Evolutionary conservation across 2,113 vertebrate species (phyloP).

Genomic region (Lycocorax pyrrhopterus): DNA sequence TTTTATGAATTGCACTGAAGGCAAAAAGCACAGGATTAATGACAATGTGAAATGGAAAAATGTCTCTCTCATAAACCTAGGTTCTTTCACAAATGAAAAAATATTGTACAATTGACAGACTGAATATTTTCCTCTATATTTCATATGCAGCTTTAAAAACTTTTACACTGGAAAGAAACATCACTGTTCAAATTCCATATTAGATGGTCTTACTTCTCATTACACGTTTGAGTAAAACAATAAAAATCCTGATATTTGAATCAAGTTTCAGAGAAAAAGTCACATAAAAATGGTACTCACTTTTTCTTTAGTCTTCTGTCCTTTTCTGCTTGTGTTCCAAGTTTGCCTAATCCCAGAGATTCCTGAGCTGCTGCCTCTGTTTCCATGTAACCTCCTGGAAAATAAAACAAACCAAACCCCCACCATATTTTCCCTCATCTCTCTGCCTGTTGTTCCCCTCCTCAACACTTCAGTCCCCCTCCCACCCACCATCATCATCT

Average conservation of each 20-base stretch:
- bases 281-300: conserved; percentile 74
- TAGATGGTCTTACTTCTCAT: neutral
- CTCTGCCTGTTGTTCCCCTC: neutral
- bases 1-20: neutral
- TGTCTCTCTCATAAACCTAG: neutral
- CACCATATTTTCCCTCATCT: neutral
- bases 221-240: neutral
- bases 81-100: neutral
- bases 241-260: neutral
- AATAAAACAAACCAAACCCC: neutral
- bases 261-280: neutral
- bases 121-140: neutral
- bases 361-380: conserved; percentile 88
- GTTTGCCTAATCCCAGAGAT: conserved; percentile 86
- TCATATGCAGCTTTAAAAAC: neutral
- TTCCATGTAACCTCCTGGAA: conserved; percentile 87
- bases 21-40: neutral
- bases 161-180: neutral
- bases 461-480: neutral
- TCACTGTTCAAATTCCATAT: neutral
- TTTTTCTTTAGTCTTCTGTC: conserved; percentile 97
- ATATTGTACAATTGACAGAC: neutral
- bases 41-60: neutral
- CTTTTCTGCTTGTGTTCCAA: conserved; percentile 97
- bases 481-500: neutral